These are phyloP conservation scores for Oreochromis tanganicae DNA, from an alignment of 2,113 vertebrate genomes.

Conservation along the genomic window DNA sequence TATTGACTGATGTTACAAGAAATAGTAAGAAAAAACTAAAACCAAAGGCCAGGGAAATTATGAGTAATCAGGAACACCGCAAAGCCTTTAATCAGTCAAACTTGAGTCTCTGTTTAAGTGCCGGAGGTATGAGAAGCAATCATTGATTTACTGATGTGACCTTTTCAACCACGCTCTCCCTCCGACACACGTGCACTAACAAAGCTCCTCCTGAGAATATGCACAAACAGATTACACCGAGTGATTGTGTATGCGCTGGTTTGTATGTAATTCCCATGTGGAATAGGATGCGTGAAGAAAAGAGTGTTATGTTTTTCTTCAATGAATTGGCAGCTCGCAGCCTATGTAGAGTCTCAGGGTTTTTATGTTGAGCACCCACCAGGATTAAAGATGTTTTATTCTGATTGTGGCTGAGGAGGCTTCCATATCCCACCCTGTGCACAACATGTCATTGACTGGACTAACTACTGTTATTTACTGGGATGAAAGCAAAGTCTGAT, in stretches of 20 bases:
- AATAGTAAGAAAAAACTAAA: background rate
- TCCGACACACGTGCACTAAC: background rate
- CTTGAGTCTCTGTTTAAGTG: background rate
- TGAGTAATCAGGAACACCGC: background rate
- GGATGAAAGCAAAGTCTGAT: background rate
- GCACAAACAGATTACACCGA: slow-evolving; percentile 19
- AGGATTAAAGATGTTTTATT: background rate
- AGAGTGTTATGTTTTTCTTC: background rate
- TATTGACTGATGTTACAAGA: background rate
- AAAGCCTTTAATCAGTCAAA: slow-evolving; percentile 34
- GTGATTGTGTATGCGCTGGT: background rate
- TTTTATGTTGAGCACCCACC: background rate
- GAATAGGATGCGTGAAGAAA: background rate
- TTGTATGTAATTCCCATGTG: background rate
- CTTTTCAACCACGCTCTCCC: slow-evolving; percentile 28
- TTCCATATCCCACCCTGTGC: background rate
- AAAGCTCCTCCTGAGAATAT: slow-evolving; percentile 19
- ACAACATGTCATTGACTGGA: background rate
- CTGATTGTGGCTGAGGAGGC: background rate
- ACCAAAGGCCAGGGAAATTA: slow-evolving; percentile 8
- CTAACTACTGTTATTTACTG: background rate
- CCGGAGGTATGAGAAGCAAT: slow-evolving; percentile 26
- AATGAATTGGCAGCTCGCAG: background rate
- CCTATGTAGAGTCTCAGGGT: background rate
- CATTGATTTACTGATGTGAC: slow-evolving; percentile 53